Conservation (phyloP, 2,113 vertebrate genomes). For the Pandion haliaetus region DNA sequence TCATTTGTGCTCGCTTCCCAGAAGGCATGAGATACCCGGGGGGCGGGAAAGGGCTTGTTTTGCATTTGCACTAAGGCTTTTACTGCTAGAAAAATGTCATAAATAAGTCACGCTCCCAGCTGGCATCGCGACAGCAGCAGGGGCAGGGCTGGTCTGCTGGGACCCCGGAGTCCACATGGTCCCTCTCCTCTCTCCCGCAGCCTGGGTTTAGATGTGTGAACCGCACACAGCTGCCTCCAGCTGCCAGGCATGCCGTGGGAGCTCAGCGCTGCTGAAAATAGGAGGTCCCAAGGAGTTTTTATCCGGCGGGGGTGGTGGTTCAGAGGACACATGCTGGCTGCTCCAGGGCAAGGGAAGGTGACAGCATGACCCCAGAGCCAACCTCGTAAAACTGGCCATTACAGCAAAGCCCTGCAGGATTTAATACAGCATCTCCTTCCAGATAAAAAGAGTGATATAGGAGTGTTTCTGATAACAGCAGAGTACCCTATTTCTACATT, state of each 20-base stretch:
- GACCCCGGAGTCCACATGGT: accelerated
- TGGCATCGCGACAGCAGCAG: neutral
- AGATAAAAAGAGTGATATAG: no score
- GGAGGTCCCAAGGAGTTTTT: neutral
- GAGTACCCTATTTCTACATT: neutral
- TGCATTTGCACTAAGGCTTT: neutral
- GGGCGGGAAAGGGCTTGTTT: neutral
- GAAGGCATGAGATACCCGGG: neutral
- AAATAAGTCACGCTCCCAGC: neutral
- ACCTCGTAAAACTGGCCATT: neutral
- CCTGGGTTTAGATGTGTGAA: neutral
- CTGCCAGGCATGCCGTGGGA: neutral
- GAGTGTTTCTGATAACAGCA: neutral
- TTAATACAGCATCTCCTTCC: neutral
- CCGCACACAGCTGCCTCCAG: neutral
- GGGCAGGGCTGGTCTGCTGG: neutral
- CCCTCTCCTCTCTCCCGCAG: neutral
- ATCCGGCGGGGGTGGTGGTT: accelerated
- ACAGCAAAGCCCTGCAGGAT: neutral
- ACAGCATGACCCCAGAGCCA: neutral
- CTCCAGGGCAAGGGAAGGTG: neutral
- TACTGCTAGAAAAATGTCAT: neutral
- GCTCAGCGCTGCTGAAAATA: neutral
- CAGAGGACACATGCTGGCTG: neutral
- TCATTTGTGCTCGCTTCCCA: neutral